These are phyloP conservation scores for Pharmacophagus antenor DNA, from an alignment of 2,888 invertebrate species.

Conservation along the genomic window DNA sequence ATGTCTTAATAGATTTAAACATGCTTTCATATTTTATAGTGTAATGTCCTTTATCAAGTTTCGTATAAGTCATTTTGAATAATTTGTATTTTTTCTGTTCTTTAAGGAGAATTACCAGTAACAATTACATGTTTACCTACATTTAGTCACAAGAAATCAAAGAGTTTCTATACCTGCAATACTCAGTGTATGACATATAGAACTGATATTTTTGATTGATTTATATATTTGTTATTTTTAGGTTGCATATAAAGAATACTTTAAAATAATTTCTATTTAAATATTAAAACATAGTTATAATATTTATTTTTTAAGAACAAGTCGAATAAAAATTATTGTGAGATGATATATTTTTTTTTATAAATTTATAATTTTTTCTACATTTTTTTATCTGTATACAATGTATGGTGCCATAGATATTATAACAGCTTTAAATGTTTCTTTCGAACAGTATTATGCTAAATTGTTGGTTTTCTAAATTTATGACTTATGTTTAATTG, in stretches of 20 bases:
- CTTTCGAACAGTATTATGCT: constrained; percentile 24
- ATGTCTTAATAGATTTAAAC: too few relatives aligned
- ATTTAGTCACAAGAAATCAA: constrained; percentile 11
- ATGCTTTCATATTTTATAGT: too few relatives aligned
- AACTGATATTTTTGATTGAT: constrained; percentile 9
- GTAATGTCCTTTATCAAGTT: too few relatives aligned
- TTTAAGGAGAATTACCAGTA: not conserved
- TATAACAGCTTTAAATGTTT: constrained; percentile 15
- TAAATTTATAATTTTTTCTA: not conserved
- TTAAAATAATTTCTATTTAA: not conserved
- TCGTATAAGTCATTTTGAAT: too few relatives aligned
- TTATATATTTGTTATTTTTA: constrained; percentile 1
- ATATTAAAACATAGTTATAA: too few relatives aligned
- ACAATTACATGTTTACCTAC: not conserved
- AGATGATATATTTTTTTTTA: too few relatives aligned
- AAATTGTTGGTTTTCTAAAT: constrained; percentile 17
- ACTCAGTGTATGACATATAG: constrained; percentile 19
- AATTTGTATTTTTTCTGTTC: too few relatives aligned
- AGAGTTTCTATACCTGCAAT: constrained; percentile 11
- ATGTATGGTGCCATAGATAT: constrained; percentile 15
- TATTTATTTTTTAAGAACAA: not conserved
- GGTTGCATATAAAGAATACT: not conserved
- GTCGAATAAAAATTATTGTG: not conserved
- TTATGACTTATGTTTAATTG: constrained; percentile 13
- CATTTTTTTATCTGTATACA: not conserved